phyloP scores from a whole-genome alignment of 1,140 invertebrate genomes.

The Drosophila mayri region DNA sequence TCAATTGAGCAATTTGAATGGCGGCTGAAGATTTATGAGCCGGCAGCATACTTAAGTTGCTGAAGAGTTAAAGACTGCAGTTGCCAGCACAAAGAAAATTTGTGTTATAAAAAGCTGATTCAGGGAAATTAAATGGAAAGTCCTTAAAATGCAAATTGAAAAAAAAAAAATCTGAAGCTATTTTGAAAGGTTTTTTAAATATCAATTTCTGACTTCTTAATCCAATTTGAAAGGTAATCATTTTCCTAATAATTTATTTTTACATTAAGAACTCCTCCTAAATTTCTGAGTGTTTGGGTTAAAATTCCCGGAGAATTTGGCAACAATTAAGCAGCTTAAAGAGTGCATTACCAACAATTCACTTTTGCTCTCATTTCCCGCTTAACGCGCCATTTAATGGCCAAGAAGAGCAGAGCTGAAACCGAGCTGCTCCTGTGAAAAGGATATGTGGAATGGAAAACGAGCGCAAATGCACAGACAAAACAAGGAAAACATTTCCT shows the following conservation, averaged over 20 bases:
- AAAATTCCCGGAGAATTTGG: conserved; percentile 45
- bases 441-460: conserved; percentile 41
- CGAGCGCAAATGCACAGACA: conserved; percentile 35
- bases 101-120: background rate
- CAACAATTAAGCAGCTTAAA: conserved; percentile 75
- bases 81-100: conserved; percentile 12
- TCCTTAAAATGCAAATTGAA: background rate
- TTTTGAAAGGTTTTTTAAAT: background rate
- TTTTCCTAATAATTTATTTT: background rate
- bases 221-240: background rate
- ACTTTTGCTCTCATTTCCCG: conserved; percentile 30
- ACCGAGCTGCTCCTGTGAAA: conserved; percentile 15
- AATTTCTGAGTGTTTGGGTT: background rate
- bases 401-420: conserved; percentile 18
- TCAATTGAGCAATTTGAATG: conserved; percentile 62
- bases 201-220: too few species aligned
- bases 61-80: conserved; percentile 33
- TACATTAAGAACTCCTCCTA: background rate
- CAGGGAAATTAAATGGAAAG: background rate
- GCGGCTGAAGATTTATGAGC: conserved; percentile 62
- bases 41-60: conserved; percentile 17
- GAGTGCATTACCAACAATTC: conserved; percentile 36
- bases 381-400: conserved; percentile 40
- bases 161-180: background rate
- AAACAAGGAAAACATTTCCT: conserved; percentile 33